Evolutionary conservation across 35 echinoderm and acorn worm genomes (phyloP).

Genomic region (Ophioderma brevispina): DNA sequence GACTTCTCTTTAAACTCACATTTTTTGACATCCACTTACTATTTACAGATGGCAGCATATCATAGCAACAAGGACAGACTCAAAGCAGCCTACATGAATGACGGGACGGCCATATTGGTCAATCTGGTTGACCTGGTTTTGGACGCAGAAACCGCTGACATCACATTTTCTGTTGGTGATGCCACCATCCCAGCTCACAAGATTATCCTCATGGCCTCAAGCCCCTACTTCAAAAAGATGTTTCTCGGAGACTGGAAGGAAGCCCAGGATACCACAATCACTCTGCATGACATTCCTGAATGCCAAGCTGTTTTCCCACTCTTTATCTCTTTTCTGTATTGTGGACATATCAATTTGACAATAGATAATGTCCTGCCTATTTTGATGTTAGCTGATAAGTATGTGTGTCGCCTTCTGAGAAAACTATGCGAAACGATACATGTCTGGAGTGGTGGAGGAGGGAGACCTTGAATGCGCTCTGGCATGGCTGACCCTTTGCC

Average conservation of each 20-base stretch:
- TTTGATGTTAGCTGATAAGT: conserved; percentile 97
- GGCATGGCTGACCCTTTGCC: not conserved
- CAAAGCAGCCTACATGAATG: not conserved
- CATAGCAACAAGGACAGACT: too few species aligned
- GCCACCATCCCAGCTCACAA: not conserved
- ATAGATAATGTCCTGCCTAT: conserved; percentile 85
- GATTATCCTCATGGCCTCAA: not conserved
- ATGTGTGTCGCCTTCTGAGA: conserved; percentile 78
- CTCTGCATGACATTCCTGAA: conserved; percentile 29
- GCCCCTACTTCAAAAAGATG: not conserved
- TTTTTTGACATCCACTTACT: too few species aligned
- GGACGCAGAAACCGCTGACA: not conserved
- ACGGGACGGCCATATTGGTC: not conserved
- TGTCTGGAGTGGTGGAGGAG: not conserved
- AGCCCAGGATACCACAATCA: not conserved
- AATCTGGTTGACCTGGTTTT: not conserved
- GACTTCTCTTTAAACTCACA: too few species aligned
- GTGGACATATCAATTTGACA: conserved; percentile 86
- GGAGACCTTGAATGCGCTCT: not conserved
- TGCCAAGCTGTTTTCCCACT: conserved; percentile 81
- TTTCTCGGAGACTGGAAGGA: not conserved
- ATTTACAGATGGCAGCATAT: too few species aligned
- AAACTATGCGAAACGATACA: conserved; percentile 52
- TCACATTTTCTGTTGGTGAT: not conserved
- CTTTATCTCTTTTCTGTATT: conserved; percentile 86